Evolutionary conservation across 2,113 vertebrate species (phyloP).

Genomic region (Symphodus melops): DNA sequence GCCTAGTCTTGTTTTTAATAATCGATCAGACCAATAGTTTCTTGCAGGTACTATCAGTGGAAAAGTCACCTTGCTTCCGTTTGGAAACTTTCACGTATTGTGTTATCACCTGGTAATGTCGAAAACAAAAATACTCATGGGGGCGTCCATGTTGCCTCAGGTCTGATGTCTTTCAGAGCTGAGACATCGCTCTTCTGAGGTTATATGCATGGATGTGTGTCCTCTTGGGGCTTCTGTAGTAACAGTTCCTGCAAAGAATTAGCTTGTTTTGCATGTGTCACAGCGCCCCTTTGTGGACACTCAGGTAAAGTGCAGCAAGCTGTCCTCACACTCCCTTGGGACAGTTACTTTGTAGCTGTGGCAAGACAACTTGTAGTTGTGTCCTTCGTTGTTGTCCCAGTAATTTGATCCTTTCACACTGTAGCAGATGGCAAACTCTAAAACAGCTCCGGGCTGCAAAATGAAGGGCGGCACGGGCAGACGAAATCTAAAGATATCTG

Average conservation of each 20-base stretch:
- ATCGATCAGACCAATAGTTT: no score
- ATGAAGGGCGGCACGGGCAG: constrained; percentile 91
- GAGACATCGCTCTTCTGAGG: no score
- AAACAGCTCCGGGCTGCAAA: constrained; percentile 83
- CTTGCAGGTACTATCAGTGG: no score
- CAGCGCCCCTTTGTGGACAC: constrained; percentile 20
- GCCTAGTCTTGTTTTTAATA: no score
- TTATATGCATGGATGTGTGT: no score
- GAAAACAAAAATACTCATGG: no score
- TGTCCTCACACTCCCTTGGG: constrained; percentile 92
- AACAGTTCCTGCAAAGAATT: background rate
- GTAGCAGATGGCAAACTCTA: constrained; percentile 92
- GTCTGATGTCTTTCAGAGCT: no score
- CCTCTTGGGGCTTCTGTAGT: background rate
- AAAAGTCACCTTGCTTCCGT: no score
- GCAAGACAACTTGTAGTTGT: constrained; percentile 91
- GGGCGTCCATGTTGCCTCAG: no score
- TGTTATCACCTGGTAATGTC: no score
- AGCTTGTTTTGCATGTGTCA: background rate
- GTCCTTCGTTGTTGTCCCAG: constrained; percentile 93
- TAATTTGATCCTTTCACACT: constrained; percentile 81
- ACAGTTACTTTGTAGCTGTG: constrained; percentile 88
- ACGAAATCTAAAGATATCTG: constrained; percentile 90
- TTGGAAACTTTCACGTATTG: no score
- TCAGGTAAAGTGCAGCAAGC: constrained; percentile 95